Conservation (phyloP, 2,797 vertebrate species). For the Enteromius trimaculatus region DNA sequence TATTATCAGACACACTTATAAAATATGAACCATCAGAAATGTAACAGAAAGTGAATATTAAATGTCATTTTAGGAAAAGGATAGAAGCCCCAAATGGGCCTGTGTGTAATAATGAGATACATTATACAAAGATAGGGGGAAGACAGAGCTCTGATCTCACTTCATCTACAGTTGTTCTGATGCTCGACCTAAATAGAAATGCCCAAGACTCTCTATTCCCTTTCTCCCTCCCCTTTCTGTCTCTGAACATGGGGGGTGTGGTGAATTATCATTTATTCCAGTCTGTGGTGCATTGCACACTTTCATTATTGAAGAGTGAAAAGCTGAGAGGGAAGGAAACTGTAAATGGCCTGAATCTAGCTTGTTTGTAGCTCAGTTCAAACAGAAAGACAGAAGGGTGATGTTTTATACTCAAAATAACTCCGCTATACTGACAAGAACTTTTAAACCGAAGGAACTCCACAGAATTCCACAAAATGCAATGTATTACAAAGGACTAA, state of each 20-base stretch:
- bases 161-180: conserved; percentile 63
- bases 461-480: not conserved
- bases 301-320: conserved; percentile 65
- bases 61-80: conserved; percentile 23
- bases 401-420: not conserved
- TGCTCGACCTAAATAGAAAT: conserved; percentile 78
- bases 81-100: conserved; percentile 60
- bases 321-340: conserved; percentile 13
- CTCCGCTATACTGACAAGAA: not conserved
- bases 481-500: not conserved
- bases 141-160: conserved; percentile 60
- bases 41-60: not conserved
- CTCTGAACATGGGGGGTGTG: conserved; percentile 25
- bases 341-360: not conserved
- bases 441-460: not conserved
- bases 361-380: not conserved
- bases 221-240: conserved; percentile 17
- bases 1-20: not conserved
- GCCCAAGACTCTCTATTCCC: conserved; percentile 67
- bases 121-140: conserved; percentile 62
- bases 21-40: not conserved
- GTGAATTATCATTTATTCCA: conserved; percentile 63
- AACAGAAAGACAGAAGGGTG: not conserved
- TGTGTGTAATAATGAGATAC: conserved; percentile 62
- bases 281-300: conserved; percentile 36